Base-by-base conservation (phyloP, 92 coral and sea anemone genomes). In the Montipora capitata region DNA sequence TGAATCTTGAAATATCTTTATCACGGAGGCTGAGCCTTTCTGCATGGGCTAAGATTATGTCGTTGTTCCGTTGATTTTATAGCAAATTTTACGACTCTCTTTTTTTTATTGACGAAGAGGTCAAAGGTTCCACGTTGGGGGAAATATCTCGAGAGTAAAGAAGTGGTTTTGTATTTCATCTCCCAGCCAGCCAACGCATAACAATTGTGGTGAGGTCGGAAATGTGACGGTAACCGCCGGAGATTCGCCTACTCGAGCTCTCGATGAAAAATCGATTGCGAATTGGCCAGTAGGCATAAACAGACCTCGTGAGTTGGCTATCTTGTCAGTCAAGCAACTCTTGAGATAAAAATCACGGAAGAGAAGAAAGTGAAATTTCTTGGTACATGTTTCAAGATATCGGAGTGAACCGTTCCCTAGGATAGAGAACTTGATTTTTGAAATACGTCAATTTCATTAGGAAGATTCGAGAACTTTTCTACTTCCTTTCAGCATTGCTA, bases 131-230 rank as follows among this genome's bases (percentile, higher is more conserved):
- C 18, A 35, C 40, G 54, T 68, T 12, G 86, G 35, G 85, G 67
- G 67, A 58, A 69, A 68, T 79, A 65, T 39, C 52, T 51, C 3
- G 18, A 18, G 12, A 75, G 9, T 48, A 4, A 20, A 67, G 79
- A 79, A 35, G 87, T n/a, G 87, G 69, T 43, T 6, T 5, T 3
- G 58, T 16, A 39, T 40, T 15, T 70, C 14, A 10, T 65, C 43
- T 15, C 38, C 61, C 52, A 57, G 41, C 39, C 12, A 71, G 76
- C 76, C 76, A 38, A 48, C 45, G 49, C 39, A 15, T 17, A 14
- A 67, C 85, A 76, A 67, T 38, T 12, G 42, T 67, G 87, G 70
- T 58, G 79, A 58, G 79, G 87, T 82, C 87, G 87, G 87, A 82
- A 82, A 72, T 72, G 79, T 40, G 52, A 52, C 52, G 68, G 86